Conservation (phyloP, 2,888 invertebrate species). For the Drosophila diplacantha region DNA sequence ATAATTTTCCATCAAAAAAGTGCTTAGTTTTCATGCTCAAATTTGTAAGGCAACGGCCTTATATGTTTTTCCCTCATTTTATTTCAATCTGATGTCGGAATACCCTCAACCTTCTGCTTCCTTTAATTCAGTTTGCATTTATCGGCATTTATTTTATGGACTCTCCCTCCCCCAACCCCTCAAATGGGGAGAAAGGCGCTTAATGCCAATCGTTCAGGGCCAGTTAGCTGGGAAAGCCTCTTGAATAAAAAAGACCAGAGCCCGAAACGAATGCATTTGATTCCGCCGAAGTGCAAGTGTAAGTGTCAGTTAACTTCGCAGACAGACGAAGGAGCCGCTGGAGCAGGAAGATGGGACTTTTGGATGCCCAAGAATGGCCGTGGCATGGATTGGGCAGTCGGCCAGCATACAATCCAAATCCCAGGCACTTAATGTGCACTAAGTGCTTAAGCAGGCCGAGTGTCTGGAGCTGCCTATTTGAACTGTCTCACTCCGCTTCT, state of each 20-base stretch:
- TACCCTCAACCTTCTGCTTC: neutral
- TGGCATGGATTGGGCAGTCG: constrained; percentile 48
- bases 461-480: constrained; percentile 43
- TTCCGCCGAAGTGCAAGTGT: constrained; percentile 43
- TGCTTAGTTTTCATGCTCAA: neutral
- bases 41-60: neutral
- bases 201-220: constrained; percentile 6
- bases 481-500: constrained; percentile 4
- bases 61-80: neutral
- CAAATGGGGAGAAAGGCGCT: neutral
- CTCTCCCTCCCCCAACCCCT: neutral
- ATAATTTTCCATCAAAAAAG: neutral
- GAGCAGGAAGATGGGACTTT: constrained; percentile 5
- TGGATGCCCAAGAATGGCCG: constrained; percentile 9
- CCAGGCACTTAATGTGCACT: constrained; percentile 51
- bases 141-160: constrained; percentile 4
- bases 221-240: constrained; percentile 11
- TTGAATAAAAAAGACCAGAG: constrained; percentile 18
- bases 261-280: constrained; percentile 40
- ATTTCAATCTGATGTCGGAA: neutral
- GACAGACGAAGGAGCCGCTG: constrained; percentile 26
- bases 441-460: constrained; percentile 52
- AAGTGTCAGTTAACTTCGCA: constrained; percentile 52
- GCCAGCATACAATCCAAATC: constrained; percentile 44
- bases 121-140: constrained; percentile 4